phyloP scores from a whole-genome alignment of 2,888 invertebrate species.

The Tetranychus piercei region DNA sequence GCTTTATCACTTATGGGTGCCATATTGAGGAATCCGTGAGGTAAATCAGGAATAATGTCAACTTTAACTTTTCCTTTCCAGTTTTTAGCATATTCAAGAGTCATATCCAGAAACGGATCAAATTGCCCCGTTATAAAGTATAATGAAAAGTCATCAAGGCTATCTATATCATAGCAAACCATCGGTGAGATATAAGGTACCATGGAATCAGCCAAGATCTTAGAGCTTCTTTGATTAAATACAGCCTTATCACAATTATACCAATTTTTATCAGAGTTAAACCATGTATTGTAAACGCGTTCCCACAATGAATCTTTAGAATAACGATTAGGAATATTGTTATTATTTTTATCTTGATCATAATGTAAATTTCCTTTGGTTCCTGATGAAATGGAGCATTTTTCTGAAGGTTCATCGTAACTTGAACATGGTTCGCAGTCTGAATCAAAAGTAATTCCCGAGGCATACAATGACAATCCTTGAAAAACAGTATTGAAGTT shows the following conservation, averaged over 20 bases:
- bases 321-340: neutral
- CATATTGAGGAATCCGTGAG: slow-evolving; percentile 58
- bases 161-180: neutral
- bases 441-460: neutral
- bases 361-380: neutral
- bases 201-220: neutral
- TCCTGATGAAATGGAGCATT: neutral
- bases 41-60: slow-evolving; percentile 68
- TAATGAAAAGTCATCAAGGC: slow-evolving; percentile 49
- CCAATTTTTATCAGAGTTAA: neutral
- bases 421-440: neutral
- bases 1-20: neutral
- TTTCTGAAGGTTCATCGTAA: neutral
- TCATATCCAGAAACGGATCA: slow-evolving; percentile 91
- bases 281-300: neutral
- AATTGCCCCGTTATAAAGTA: slow-evolving; percentile 56
- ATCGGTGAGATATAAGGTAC: neutral
- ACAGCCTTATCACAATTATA: neutral
- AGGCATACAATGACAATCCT: neutral
- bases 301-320: neutral
- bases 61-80: slow-evolving; percentile 51
- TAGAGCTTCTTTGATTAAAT: neutral
- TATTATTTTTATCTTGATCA: neutral
- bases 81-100: slow-evolving; percentile 78
- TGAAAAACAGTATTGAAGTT: neutral